A percentile compares a stretch with the other conserved stretches of the same genome.
Conservation (phyloP, 2,888 invertebrate genomes). For the Drosophila subsilvestris region DNA sequence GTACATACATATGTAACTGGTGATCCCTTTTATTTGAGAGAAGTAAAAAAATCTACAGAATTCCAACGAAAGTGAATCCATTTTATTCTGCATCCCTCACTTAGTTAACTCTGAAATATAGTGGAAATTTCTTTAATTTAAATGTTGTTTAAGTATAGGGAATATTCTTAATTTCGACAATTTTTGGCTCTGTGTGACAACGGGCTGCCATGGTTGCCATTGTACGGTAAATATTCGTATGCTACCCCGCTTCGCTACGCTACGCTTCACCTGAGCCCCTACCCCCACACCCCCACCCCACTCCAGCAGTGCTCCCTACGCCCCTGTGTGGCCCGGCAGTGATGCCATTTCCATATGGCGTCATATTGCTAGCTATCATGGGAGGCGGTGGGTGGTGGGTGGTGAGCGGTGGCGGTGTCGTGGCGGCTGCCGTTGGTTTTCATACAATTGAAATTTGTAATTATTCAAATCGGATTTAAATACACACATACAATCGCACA, state of each 20-base stretch:
- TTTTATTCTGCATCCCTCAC: too few species aligned
- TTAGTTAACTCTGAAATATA: not conserved
- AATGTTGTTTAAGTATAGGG: not conserved
- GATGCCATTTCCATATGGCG: conserved; percentile 67
- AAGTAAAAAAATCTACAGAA: too few species aligned
- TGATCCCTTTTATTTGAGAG: too few species aligned
- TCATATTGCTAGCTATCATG: conserved; percentile 68
- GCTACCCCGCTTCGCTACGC: conserved; percentile 21
- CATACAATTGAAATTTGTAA: conserved; percentile 78
- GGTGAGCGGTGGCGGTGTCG: not conserved
- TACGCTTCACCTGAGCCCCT: not conserved
- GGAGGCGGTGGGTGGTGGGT: conserved; percentile 10
- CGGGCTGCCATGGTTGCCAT: conserved; percentile 37
- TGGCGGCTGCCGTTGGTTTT: conserved; percentile 57
- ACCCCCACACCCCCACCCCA: not conserved
- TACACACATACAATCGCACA: conserved; percentile 52
- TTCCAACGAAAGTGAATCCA: too few species aligned
- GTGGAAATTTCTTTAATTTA: not conserved
- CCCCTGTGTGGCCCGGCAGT: conserved; percentile 3
- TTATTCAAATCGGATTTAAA: conserved; percentile 78
- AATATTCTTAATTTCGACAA: not conserved
- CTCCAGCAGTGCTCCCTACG: not conserved
- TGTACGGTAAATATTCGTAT: conserved; percentile 57
- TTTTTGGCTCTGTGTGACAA: conserved; percentile 17
- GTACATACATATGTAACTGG: too few species aligned